These are phyloP conservation scores for Eurystomus gularis DNA, from an alignment of 2,113 vertebrate species.

Conservation along the genomic window DNA sequence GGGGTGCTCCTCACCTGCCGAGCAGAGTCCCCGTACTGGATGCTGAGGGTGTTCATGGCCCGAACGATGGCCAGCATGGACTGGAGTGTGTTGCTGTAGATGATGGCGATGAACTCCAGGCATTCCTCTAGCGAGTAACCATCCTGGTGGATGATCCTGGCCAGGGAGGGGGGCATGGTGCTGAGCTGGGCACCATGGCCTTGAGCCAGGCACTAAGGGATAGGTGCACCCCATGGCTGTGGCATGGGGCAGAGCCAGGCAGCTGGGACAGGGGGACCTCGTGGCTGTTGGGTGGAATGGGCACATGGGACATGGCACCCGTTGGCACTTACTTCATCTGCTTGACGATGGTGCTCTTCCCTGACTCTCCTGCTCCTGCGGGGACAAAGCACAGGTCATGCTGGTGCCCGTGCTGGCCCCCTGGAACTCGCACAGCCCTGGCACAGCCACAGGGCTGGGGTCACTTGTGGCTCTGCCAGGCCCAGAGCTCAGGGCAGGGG, in stretches of 20 bases:
- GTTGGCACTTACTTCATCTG: constrained; percentile 96
- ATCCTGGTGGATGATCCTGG: constrained; percentile 96
- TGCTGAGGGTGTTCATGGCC: constrained; percentile 91
- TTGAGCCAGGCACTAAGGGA: neutral
- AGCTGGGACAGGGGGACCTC: neutral
- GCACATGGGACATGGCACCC: accelerated
- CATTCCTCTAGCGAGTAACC: constrained; percentile 96
- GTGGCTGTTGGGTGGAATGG: neutral
- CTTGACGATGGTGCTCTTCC: constrained; percentile 98
- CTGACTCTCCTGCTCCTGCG: constrained; percentile 94
- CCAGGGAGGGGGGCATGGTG: neutral
- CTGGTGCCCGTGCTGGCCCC: neutral
- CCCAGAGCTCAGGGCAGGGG: accelerated
- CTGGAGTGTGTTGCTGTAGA: constrained; percentile 97
- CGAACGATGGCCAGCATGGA: constrained; percentile 93
- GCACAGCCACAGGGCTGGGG: accelerated
- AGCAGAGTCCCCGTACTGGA: constrained; percentile 85
- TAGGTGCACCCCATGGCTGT: neutral
- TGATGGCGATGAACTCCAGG: constrained; percentile 92
- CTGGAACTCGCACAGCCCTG: neutral
- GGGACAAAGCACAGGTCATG: neutral
- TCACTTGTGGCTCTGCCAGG: neutral
- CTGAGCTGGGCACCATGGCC: neutral
- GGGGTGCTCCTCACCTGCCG: constrained; percentile 79
- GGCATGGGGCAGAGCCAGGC: neutral